These are phyloP conservation scores for Osmerus mordax DNA, from an alignment of 2,113 vertebrate genomes.

Conservation along the genomic window DNA sequence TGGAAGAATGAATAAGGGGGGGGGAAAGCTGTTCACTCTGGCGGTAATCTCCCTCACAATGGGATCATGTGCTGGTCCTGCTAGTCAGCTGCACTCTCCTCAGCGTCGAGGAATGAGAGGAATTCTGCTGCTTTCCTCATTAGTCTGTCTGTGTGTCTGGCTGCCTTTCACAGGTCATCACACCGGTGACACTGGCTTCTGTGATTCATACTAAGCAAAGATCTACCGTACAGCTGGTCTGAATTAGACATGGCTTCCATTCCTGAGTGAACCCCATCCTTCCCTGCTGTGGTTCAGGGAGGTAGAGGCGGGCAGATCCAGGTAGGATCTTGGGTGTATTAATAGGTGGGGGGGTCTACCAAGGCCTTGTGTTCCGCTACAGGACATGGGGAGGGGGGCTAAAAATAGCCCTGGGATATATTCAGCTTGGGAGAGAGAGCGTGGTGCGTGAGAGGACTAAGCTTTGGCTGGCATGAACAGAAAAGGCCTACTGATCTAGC, in stretches of 20 bases:
- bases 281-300: not conserved
- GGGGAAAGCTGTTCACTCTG: not conserved
- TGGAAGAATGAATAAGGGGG: too few relatives aligned
- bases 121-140: conserved; percentile 4
- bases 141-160: not conserved
- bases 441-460: not conserved
- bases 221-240: not conserved
- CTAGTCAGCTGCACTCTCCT: not conserved
- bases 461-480: conserved; percentile 1
- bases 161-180: not conserved
- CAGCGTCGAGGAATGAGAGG: not conserved
- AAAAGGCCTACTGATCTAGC: not conserved
- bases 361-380: not conserved
- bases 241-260: not conserved
- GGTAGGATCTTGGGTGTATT: conserved; percentile 4
- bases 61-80: not conserved
- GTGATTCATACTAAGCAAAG: not conserved
- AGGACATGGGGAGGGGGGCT: not conserved
- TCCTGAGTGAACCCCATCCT: not conserved
- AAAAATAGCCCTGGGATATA: conserved; percentile 16
- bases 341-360: not conserved
- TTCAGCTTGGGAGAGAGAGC: not conserved
- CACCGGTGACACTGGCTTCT: not conserved
- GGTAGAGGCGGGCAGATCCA: not conserved
- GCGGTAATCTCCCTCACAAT: conserved; percentile 9